phyloP scores from a whole-genome alignment of 2,113 vertebrate species.

The Meles meles region DNA sequence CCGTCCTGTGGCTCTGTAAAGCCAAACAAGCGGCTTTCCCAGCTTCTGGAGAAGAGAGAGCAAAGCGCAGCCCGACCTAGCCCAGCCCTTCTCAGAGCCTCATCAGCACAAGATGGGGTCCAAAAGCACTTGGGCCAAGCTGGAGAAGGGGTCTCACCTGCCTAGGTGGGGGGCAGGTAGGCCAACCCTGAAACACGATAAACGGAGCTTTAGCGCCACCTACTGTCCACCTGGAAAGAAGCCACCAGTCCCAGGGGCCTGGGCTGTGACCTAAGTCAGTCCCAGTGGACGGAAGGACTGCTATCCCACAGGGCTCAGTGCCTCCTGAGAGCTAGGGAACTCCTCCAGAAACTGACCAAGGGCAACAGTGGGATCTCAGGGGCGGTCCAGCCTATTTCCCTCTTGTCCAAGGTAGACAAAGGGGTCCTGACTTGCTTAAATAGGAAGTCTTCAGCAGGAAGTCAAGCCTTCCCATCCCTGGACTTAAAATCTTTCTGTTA shows the following conservation, averaged over 20 bases:
- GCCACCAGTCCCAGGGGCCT: not conserved
- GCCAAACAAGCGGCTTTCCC: not conserved
- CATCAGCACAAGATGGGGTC: not conserved
- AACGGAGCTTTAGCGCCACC: conserved; percentile 66
- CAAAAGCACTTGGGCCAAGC: not conserved
- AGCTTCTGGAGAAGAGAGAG: not conserved
- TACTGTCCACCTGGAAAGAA: conserved; percentile 39
- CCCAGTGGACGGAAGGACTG: not conserved
- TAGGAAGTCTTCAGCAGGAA: not conserved
- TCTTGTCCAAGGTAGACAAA: not conserved
- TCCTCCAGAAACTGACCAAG: not conserved
- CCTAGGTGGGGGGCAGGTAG: conserved; percentile 50
- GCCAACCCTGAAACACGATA: not conserved
- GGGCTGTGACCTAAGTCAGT: not conserved
- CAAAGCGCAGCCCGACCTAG: not conserved
- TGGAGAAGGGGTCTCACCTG: not conserved
- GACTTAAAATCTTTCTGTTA: not conserved
- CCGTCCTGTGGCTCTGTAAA: not conserved
- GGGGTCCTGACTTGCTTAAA: not conserved
- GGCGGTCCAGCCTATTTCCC: not conserved
- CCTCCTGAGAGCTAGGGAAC: not conserved
- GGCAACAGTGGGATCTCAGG: not conserved
- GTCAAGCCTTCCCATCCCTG: not conserved
- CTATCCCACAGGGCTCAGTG: not conserved
- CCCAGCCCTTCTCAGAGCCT: not conserved